Base-by-base conservation (phyloP, 2,888 invertebrate genomes). In the Mamestra brassicae region DNA sequence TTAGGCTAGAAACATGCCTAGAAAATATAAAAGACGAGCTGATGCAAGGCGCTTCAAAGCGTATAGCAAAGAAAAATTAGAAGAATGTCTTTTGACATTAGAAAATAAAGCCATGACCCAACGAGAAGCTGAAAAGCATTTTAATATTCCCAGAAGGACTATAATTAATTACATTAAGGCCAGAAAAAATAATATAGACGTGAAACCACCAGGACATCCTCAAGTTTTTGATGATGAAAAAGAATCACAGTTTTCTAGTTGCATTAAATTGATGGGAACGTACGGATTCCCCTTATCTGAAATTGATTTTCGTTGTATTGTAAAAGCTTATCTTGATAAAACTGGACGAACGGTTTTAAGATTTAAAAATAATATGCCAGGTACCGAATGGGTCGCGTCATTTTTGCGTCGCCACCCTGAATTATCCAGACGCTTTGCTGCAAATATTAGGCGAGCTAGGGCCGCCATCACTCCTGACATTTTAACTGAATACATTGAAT, bases 61-160 rank as follows among this genome's bases (percentile, higher is more conserved):
- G 5, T 64, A 64, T 64, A 64, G 50, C 50, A 64, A 64, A 64
- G 64, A 64, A 64, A 64, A 65, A 54, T 65, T 65, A 68, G 55
- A 67, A 57, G 68, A 68, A 58, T 68, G 68, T 57, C 57, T 58
- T 26, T 68, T 65, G 38, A 38, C 63, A 50, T 63, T 63, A 47
- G 1, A 64, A 64, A 50, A 45, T 63, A 47, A 63, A 63, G 1
- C 63, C 47, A 63, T 63, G 63, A 63, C 63, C 47, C 63, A 63
- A 63, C 2, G 67, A 50, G 63, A 63, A 63, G 63, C 63, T 3
- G 63, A 63, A 63, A 63, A 63, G 3, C 47, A 63, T 63, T 63
- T 47, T 63, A 63, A 50, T 63, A 63, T 63, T 34, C 63, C 66
- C 26, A 66, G 68, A 63, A 63, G 47, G 63, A 63, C 63, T 47